These are phyloP conservation scores for Phylloscopus whistleri DNA, from an alignment of 2,113 vertebrate genomes.

Conservation along the genomic window DNA sequence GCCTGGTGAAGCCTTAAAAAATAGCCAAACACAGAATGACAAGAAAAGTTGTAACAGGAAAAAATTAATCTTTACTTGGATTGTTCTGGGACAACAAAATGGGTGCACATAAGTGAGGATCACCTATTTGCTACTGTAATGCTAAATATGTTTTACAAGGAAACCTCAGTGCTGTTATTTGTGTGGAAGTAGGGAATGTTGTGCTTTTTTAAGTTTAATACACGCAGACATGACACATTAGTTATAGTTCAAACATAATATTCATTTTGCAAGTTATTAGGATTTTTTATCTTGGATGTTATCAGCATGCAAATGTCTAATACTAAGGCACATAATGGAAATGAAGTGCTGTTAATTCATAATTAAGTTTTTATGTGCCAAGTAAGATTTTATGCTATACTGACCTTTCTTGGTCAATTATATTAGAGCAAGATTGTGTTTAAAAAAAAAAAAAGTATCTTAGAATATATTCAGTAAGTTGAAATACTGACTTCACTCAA, in stretches of 20 bases:
- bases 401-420: slow-evolving; percentile 12
- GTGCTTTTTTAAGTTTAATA: not conserved
- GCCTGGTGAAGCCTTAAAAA: slow-evolving; percentile 4
- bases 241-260: not conserved
- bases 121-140: not conserved
- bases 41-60: not conserved
- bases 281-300: not conserved
- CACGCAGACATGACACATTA: not conserved
- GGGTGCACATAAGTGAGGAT: not conserved
- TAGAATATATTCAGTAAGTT: not conserved
- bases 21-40: not conserved
- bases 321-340: not conserved
- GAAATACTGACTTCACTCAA: not conserved
- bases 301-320: not conserved
- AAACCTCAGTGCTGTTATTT: not conserved
- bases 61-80: not conserved
- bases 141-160: not conserved
- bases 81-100: not conserved
- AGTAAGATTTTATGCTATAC: not conserved
- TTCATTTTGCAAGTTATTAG: not conserved
- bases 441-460: not conserved
- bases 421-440: not conserved
- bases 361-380: not conserved
- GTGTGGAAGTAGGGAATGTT: not conserved
- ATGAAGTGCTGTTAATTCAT: not conserved